A percentile compares a stretch with the other conserved stretches of the same genome.
phyloP scores from a whole-genome alignment of 2,113 vertebrate genomes.

The Centrocercus urophasianus region DNA sequence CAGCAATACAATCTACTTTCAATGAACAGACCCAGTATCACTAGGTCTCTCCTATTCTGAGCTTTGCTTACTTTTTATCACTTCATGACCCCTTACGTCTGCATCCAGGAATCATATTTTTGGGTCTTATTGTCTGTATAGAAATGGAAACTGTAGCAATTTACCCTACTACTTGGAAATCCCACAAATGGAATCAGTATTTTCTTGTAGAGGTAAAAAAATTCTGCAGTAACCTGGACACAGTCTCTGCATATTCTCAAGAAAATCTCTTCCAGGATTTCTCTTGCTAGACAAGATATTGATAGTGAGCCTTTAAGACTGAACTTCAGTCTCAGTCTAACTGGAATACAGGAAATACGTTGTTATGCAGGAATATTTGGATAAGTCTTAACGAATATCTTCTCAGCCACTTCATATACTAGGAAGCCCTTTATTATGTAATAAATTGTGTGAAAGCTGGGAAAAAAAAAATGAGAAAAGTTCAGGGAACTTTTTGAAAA shows the following conservation, averaged over 20 bases:
- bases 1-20: neutral
- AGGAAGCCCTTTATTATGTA: neutral
- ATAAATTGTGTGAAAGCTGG: neutral
- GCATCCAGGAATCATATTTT: neutral
- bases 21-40: neutral
- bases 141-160: neutral
- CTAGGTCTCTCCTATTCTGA: neutral
- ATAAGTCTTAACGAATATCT: neutral
- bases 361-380: neutral
- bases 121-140: neutral
- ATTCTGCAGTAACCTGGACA: neutral
- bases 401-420: neutral
- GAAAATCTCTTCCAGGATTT: neutral
- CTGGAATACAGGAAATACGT: neutral
- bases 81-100: neutral
- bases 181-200: neutral
- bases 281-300: neutral
- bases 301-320: neutral
- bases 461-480: neutral
- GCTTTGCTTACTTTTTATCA: rapidly evolving
- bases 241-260: neutral
- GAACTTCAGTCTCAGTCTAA: neutral
- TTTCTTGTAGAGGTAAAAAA: neutral
- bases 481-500: neutral
- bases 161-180: neutral